These are phyloP conservation scores for Apocheima hispidaria DNA, from an alignment of 2,888 invertebrate species.

Conservation along the genomic window DNA sequence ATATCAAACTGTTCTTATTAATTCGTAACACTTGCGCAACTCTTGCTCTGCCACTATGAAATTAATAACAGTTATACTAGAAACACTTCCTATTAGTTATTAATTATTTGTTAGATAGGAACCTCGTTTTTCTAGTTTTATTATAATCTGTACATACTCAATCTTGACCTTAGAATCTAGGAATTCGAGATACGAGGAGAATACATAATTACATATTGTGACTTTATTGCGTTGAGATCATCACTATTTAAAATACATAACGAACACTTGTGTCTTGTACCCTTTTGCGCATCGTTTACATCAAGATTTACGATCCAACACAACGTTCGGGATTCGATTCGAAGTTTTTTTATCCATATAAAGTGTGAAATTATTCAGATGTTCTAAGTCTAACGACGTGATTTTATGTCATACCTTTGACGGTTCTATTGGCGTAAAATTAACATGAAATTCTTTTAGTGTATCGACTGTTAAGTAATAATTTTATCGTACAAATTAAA, in stretches of 20 bases:
- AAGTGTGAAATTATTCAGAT: conserved; percentile 45
- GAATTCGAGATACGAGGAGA: conserved; percentile 50
- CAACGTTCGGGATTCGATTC: conserved; percentile 35
- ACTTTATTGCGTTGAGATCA: conserved; percentile 64
- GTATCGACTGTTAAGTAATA: conserved; percentile 35
- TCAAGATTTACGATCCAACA: conserved; percentile 42
- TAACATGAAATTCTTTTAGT: conserved; percentile 19
- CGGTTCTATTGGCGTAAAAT: conserved; percentile 29
- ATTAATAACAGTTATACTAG: conserved; percentile 19
- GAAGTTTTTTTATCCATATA: conserved; percentile 36
- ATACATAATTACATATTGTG: conserved; percentile 54
- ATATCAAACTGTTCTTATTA: conserved; percentile 34
- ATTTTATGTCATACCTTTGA: conserved; percentile 25
- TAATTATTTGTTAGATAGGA: conserved; percentile 10
- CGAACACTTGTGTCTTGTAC: conserved; percentile 45
- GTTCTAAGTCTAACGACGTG: conserved; percentile 24
- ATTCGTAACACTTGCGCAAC: conserved; percentile 29
- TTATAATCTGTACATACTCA: conserved; percentile 23
- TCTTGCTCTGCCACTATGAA: conserved; percentile 18
- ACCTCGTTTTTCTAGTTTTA: conserved; percentile 16
- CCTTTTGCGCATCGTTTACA: conserved; percentile 58
- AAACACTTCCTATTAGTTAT: conserved; percentile 9
- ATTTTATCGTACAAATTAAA: conserved; percentile 31
- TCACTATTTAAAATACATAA: conserved; percentile 55
- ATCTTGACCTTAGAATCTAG: conserved; percentile 29